These are phyloP conservation scores for Siniperca knerii DNA, from an alignment of 2,113 vertebrate species.

Conservation along the genomic window DNA sequence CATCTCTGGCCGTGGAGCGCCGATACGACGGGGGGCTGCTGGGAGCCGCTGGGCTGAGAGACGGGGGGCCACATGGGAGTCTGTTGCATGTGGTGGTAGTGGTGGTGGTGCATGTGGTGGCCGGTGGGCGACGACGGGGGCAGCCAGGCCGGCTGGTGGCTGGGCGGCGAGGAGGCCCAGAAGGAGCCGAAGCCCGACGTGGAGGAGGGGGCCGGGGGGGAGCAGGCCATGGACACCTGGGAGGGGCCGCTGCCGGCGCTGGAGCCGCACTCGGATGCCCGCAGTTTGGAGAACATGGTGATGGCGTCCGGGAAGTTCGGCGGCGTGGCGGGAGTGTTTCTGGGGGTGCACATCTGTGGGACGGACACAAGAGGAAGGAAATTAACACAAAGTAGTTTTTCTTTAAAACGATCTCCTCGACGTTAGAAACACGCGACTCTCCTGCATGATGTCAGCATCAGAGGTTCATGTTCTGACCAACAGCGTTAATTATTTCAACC, in stretches of 20 bases:
- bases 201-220: conserved; percentile 85
- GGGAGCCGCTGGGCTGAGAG: conserved; percentile 80
- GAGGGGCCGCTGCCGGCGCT: conserved; percentile 81
- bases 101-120: conserved; percentile 70
- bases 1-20: conserved; percentile 92
- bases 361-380: background rate
- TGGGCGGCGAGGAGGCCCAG: conserved; percentile 92
- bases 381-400: background rate
- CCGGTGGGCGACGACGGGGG: conserved; percentile 89
- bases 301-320: conserved; percentile 96
- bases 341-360: conserved; percentile 94
- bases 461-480: too few species aligned
- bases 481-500: too few species aligned
- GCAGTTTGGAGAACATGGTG: conserved; percentile 97
- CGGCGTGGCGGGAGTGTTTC: conserved; percentile 95
- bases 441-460: too few species aligned
- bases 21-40: conserved; percentile 86
- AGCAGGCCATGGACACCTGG: conserved; percentile 88
- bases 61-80: conserved; percentile 90
- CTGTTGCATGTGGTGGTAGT: conserved; percentile 83
- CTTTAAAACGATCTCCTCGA: too few species aligned
- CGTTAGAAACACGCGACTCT: too few species aligned
- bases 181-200: conserved; percentile 87
- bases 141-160: conserved; percentile 88
- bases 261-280: conserved; percentile 86